Evolutionary conservation across 2,113 vertebrate genomes (phyloP), one percentile per base, ranked within the genome.

Genomic region (Rallus limicola): DNA sequence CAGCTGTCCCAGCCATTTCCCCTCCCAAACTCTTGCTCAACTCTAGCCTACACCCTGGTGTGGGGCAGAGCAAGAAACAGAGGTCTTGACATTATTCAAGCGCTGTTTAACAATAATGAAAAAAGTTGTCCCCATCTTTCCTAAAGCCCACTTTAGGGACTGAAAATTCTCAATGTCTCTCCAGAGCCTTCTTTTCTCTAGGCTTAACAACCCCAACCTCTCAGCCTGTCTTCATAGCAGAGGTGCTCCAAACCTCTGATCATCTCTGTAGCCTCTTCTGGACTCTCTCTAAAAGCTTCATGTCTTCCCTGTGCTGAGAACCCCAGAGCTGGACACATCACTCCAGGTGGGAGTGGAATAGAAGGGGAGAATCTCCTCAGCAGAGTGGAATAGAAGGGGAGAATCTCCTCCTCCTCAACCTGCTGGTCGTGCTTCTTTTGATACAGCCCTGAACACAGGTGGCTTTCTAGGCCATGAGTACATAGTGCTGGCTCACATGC

Each of bases 381-480:
- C 3, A 70, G 44, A 21, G 16, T 2, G 2, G 28, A 44, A 44
- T 44, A 44, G 44, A 44, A 82, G 33, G 48, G 48, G 48, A 48
- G 21, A 48, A 48, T 23, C 20, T 21, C 48, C 48, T 48, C 21
- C 48, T 13, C 48, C 17, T 64, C 1, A 0, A 26, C 6, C 76
- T 42, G 29, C 40, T 64, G n/a, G 7, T 4, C 21, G 23, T 1
- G 1, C 24, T 52, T 2, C 42, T 77, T 34, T 8, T 2, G 38
- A n/a, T 24, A 67, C 10, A 29, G 38, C 29, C 29, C 56, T n/a
- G 28, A 17, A 31, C 7, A 31, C 5, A 2, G n/a, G 3, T 29
- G 24, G 14, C 31, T 31, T 44, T 62, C 56, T 46, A 28, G 28
- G 28, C 38, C 63, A 38, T 0, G 0, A 62, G 38, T 1, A 0